phyloP scores from a whole-genome alignment of 2,113 vertebrate genomes.

The Benitochromis conjunctus region DNA sequence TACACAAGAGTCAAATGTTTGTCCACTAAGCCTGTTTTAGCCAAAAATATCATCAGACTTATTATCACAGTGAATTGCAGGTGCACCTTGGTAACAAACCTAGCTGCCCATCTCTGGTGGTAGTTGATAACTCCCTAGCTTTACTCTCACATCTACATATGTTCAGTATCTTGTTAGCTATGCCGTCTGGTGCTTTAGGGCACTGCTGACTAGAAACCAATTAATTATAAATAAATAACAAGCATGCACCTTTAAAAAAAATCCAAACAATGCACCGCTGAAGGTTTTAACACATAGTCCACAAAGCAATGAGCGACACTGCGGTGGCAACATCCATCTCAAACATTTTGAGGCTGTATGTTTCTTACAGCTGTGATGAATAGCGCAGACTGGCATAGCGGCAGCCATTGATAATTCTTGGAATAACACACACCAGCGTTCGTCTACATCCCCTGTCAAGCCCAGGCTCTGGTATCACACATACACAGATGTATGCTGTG shows the following conservation, averaged over 20 bases:
- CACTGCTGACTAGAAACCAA: not conserved
- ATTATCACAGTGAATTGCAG: not conserved
- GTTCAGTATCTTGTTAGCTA: not conserved
- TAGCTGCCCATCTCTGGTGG: not conserved
- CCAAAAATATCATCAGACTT: not conserved
- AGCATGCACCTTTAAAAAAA: not conserved
- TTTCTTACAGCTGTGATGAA: not conserved
- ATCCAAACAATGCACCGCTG: not conserved
- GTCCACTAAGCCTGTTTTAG: not conserved
- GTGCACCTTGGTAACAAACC: not conserved
- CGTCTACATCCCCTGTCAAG: not conserved
- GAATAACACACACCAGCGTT: conserved; percentile 23
- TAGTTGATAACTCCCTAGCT: not conserved
- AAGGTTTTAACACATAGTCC: not conserved
- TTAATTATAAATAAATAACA: not conserved
- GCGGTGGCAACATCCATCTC: not conserved
- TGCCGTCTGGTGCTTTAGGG: not conserved
- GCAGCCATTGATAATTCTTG: conserved; percentile 33
- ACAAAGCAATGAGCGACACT: not conserved
- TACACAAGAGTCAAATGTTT: not conserved
- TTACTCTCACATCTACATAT: not conserved
- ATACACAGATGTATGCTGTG: not conserved
- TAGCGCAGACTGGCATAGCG: not conserved
- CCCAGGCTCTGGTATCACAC: conserved; percentile 7
- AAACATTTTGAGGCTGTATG: not conserved